Percentiles rank a stretch among this genome's conserved stretches.
phyloP scores from a whole-genome alignment of 2,888 invertebrate species.

The Cosmia trapezina region DNA sequence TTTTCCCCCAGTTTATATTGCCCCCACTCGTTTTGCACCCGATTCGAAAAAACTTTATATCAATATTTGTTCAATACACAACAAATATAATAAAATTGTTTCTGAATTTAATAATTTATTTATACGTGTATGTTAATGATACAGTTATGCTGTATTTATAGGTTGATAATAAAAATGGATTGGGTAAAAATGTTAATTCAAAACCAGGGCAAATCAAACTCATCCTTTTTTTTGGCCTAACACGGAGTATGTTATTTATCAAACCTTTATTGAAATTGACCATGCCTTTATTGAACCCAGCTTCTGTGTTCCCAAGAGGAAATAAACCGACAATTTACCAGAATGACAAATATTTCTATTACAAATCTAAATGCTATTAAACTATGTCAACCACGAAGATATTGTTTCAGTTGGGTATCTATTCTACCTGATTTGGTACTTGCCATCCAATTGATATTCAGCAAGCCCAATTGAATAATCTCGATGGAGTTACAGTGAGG shows the following conservation, averaged over 20 bases:
- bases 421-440: slow-evolving; percentile 68
- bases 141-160: no score
- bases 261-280: neutral
- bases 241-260: neutral
- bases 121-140: no score
- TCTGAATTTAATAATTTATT: no score
- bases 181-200: no score
- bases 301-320: slow-evolving; percentile 8
- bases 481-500: slow-evolving; percentile 70
- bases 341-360: slow-evolving; percentile 45
- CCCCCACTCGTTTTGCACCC: no score
- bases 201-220: no score
- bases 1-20: no score
- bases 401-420: slow-evolving; percentile 70
- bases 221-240: neutral
- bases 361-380: slow-evolving; percentile 46
- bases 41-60: no score
- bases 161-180: no score
- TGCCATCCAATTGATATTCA: slow-evolving; percentile 75
- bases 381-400: slow-evolving; percentile 60
- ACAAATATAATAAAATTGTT: no score
- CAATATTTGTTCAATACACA: no score
- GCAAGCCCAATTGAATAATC: slow-evolving; percentile 76
- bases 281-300: neutral
- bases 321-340: slow-evolving; percentile 18